Percentiles rank a stretch among this genome's conserved stretches.
Evolutionary conservation across 2,888 invertebrate species (phyloP).

Genomic region (Yponomeuta evonymella): DNA sequence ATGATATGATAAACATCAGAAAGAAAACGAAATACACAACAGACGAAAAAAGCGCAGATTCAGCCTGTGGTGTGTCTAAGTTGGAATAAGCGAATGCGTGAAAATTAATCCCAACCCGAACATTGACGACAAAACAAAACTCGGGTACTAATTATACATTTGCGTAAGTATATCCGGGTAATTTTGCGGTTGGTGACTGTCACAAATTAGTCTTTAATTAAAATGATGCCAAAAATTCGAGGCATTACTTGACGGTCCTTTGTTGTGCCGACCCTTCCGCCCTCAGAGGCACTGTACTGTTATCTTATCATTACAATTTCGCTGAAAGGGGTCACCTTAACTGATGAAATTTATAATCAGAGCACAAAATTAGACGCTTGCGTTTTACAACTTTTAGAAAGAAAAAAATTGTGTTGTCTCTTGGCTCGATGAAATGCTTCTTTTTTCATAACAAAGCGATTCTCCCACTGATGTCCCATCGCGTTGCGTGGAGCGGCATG

Average conservation of each 20-base stretch:
- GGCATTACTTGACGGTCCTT: slow-evolving; percentile 55
- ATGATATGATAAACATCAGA: no score
- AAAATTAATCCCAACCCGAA: neutral
- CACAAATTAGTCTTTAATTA: slow-evolving; percentile 66
- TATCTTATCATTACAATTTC: neutral
- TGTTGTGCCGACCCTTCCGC: slow-evolving; percentile 55
- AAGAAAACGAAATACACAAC: no score
- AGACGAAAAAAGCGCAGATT: no score
- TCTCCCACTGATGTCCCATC: no score
- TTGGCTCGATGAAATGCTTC: neutral
- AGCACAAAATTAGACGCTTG: neutral
- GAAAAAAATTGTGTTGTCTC: neutral
- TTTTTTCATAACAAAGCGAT: neutral
- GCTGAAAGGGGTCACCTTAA: neutral
- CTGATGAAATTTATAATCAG: neutral
- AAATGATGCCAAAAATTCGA: slow-evolving; percentile 59
- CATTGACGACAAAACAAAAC: neutral
- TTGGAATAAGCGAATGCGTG: no score
- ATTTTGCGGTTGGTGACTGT: slow-evolving; percentile 52
- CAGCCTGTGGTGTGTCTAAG: no score
- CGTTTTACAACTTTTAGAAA: neutral
- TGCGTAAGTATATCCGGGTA: slow-evolving; percentile 26
- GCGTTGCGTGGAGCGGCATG: no score
- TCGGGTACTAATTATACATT: neutral
- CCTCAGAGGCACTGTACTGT: slow-evolving; percentile 20